phyloP scores from a whole-genome alignment of 1,140 invertebrate species.

The Subanguina moxae region DNA sequence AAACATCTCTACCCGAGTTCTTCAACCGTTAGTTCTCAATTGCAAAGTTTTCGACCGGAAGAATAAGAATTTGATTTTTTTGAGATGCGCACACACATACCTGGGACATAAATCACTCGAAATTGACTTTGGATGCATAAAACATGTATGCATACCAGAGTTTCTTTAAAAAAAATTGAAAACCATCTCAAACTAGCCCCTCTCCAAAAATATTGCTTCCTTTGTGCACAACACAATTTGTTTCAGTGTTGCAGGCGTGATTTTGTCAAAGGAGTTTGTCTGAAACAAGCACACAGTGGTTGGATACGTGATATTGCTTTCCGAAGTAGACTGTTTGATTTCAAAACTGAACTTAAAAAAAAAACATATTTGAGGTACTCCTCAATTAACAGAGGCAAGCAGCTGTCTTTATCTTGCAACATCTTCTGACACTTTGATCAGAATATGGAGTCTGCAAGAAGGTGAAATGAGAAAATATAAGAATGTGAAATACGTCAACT shows the following conservation, averaged over 20 bases:
- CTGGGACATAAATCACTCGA: too few species aligned
- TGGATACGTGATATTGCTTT: slow-evolving; percentile 5
- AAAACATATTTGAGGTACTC: not conserved
- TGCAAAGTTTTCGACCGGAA: too few species aligned
- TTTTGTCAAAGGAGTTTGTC: not conserved
- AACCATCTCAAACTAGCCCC: not conserved
- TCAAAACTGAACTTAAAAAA: not conserved
- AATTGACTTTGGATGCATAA: too few species aligned
- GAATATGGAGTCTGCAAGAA: not conserved
- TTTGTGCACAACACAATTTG: too few species aligned
- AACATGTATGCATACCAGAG: too few species aligned
- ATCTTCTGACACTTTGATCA: not conserved
- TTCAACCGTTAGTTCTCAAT: too few species aligned
- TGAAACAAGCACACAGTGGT: slow-evolving; percentile 1
- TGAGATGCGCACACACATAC: too few species aligned
- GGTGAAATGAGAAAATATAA: not conserved
- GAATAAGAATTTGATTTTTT: too few species aligned
- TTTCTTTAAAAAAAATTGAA: too few species aligned
- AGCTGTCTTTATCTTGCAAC: not conserved
- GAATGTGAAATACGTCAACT: too few species aligned
- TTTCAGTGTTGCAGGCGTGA: not conserved
- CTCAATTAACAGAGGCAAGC: not conserved
- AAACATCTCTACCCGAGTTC: too few species aligned
- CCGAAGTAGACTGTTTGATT: not conserved
- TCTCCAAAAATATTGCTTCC: not conserved